Evolutionary conservation across 2,888 invertebrate species (phyloP).

Genomic region (Masnerella sp.): DNA sequence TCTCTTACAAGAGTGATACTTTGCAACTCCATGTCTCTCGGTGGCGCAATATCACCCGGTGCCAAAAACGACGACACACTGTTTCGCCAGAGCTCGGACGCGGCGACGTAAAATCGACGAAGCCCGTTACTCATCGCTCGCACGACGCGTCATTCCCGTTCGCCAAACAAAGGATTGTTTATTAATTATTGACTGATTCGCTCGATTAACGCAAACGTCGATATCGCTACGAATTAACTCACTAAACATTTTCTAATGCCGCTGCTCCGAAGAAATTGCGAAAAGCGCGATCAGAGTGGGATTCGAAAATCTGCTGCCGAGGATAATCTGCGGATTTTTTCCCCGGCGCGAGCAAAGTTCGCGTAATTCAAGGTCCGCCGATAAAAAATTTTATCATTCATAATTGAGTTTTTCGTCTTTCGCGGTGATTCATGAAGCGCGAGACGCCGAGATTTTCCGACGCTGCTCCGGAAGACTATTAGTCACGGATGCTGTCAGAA

Average conservation of each 20-base stretch:
- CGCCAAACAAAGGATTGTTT: conserved; percentile 1
- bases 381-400: conserved; percentile 3
- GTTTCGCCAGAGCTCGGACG: not conserved
- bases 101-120: not conserved
- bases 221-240: no score
- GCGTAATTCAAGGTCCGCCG: conserved; percentile 1
- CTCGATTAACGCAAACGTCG: not conserved
- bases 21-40: conserved; percentile 22
- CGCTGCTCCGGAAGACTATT: not conserved
- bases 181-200: not conserved
- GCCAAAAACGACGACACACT: conserved; percentile 8
- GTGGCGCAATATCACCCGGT: no score
- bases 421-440: conserved; percentile 4
- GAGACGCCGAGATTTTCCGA: not conserved
- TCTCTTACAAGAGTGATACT: conserved; percentile 25
- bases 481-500: not conserved
- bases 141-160: conserved; percentile 10
- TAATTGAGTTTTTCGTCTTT: not conserved
- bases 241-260: conserved; percentile 3
- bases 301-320: not conserved
- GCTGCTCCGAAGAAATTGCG: conserved; percentile 4
- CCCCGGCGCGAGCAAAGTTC: conserved; percentile 3
- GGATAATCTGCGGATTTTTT: not conserved
- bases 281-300: not conserved
- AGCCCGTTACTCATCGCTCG: conserved; percentile 16